Conservation (phyloP, 2,797 vertebrate genomes). For the Thalassophryne amazonica region DNA sequence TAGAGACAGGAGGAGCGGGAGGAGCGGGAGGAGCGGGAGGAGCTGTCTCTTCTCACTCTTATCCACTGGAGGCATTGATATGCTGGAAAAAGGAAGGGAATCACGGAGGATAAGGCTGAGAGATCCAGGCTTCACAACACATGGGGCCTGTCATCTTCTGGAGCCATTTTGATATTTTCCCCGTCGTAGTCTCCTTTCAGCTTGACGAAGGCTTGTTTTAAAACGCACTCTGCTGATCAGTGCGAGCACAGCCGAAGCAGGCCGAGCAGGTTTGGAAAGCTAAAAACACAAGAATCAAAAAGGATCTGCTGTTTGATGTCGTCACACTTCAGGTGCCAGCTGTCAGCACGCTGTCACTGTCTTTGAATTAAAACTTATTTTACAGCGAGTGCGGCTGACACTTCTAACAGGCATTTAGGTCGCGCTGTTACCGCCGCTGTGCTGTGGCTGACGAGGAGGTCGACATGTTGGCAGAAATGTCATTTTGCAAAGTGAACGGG, state of each 20-base stretch:
- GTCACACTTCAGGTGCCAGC: conserved; percentile 20
- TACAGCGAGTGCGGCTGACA: conserved; percentile 5
- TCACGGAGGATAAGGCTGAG: conserved; percentile 80
- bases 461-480: conserved; percentile 1
- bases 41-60: conserved; percentile 35
- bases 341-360: conserved; percentile 17
- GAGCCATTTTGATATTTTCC: conserved; percentile 83
- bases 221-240: conserved; percentile 74
- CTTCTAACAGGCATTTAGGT: conserved; percentile 27
- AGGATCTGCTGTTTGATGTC: conserved; percentile 29
- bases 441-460: not conserved
- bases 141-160: conserved; percentile 83
- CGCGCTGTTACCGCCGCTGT: not conserved
- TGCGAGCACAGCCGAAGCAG: conserved; percentile 30
- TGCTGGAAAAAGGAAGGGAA: conserved; percentile 76
- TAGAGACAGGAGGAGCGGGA: conserved; percentile 52
- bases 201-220: conserved; percentile 81
- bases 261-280: conserved; percentile 32
- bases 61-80: conserved; percentile 75
- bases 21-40: conserved; percentile 34
- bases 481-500: conserved; percentile 1
- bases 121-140: conserved; percentile 76
- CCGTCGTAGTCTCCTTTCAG: conserved; percentile 74
- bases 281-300: conserved; percentile 20
- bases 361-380: conserved; percentile 23